Evolutionary conservation across 1,140 invertebrate species (phyloP).

Genomic region (Penaeus indicus): DNA sequence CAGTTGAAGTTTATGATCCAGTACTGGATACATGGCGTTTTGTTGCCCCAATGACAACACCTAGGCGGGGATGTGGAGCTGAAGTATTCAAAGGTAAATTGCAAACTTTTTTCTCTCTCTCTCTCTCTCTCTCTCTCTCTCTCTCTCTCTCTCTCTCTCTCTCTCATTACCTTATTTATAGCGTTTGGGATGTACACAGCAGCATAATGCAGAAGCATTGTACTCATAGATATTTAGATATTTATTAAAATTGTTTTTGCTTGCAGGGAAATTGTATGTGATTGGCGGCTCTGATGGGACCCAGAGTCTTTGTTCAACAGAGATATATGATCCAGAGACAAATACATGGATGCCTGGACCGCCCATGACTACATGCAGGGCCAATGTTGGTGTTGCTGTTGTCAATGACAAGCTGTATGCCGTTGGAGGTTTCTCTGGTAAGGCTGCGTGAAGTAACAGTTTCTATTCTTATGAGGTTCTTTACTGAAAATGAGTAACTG

Average conservation of each 20-base stretch:
- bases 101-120: not conserved
- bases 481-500: not conserved
- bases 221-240: too few species aligned
- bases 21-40: slow-evolving; percentile 71
- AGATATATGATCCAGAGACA: slow-evolving; percentile 77
- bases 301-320: slow-evolving; percentile 79
- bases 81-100: slow-evolving; percentile 75
- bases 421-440: slow-evolving; percentile 84
- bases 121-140: too few species aligned
- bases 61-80: slow-evolving; percentile 79
- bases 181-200: too few species aligned
- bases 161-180: too few species aligned
- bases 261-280: slow-evolving; percentile 76
- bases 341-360: slow-evolving; percentile 79
- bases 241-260: not conserved
- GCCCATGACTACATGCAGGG: slow-evolving; percentile 77
- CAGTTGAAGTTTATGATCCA: slow-evolving; percentile 75
- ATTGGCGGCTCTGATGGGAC: slow-evolving; percentile 82
- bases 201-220: too few species aligned
- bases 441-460: not conserved
- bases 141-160: too few species aligned
- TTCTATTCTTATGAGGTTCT: not conserved
- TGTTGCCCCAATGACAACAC: slow-evolving; percentile 77
- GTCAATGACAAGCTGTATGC: slow-evolving; percentile 81
- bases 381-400: slow-evolving; percentile 81